These are phyloP conservation scores for Anthrax anthrax DNA, from an alignment of 2,888 invertebrate species.

Conservation along the genomic window DNA sequence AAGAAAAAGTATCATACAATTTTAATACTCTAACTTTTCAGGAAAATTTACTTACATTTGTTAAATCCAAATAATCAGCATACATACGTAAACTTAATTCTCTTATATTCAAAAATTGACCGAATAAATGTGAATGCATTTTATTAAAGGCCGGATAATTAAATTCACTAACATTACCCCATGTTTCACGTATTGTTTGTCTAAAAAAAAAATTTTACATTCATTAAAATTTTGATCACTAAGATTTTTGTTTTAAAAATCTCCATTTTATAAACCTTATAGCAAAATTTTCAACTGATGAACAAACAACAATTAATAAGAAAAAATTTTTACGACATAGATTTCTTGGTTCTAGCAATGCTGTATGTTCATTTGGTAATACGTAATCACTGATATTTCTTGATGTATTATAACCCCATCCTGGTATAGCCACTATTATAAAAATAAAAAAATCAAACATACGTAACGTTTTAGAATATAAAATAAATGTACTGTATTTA, in stretches of 20 bases:
- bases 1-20: background rate
- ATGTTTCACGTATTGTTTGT: constrained; percentile 32
- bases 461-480: no score
- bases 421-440: constrained; percentile 38
- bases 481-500: background rate
- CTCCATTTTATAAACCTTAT: constrained; percentile 33
- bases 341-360: constrained; percentile 45
- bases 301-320: constrained; percentile 60
- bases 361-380: constrained; percentile 51
- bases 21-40: no score
- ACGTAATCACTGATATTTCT: constrained; percentile 59
- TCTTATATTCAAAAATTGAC: constrained; percentile 22
- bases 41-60: constrained; percentile 5
- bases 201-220: constrained; percentile 11
- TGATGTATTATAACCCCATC: constrained; percentile 63
- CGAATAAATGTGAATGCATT: constrained; percentile 24
- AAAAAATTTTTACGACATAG: constrained; percentile 41
- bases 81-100: constrained; percentile 20
- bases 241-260: no score
- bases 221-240: no score
- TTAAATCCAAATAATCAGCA: constrained; percentile 20
- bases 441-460: background rate
- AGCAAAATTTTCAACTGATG: constrained; percentile 52
- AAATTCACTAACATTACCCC: constrained; percentile 32
- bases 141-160: constrained; percentile 28